phyloP scores from a whole-genome alignment of 1,140 invertebrate genomes.

The Forficula auricularia region DNA sequence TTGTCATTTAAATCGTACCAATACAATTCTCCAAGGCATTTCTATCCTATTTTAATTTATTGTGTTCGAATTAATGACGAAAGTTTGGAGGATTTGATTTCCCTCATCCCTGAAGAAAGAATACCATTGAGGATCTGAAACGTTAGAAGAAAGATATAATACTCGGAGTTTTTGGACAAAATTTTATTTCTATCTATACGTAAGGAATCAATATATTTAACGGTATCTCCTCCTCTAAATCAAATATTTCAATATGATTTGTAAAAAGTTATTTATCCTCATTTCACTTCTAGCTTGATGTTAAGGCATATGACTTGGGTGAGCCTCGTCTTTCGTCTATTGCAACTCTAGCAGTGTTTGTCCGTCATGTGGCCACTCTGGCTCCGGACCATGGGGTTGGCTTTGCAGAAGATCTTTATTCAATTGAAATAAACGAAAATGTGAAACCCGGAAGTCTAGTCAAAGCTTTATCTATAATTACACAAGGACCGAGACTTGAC shows the following conservation, averaged over 20 bases:
- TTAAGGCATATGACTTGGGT: constrained; percentile 71
- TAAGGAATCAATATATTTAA: no score
- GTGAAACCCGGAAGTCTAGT: constrained; percentile 45
- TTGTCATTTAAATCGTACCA: no score
- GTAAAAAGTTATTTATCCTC: no score
- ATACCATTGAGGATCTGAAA: no score
- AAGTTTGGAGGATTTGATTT: no score
- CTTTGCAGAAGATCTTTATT: constrained; percentile 68
- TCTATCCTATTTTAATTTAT: neutral
- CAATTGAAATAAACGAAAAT: constrained; percentile 62
- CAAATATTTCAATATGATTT: no score
- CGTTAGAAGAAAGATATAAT: no score
- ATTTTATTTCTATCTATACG: no score
- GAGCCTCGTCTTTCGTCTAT: constrained; percentile 66
- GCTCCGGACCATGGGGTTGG: constrained; percentile 52
- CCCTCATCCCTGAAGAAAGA: no score
- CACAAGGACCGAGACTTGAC: no score
- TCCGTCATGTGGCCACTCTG: constrained; percentile 54
- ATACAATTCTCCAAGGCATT: neutral
- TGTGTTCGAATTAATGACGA: neutral
- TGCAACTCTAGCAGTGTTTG: constrained; percentile 59
- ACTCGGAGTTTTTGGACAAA: no score
- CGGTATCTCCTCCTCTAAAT: no score
- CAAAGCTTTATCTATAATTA: constrained; percentile 53
- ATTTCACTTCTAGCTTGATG: constrained; percentile 41